phyloP scores from a whole-genome alignment of 2,113 vertebrate species.

The Spea multiplicata region DNA sequence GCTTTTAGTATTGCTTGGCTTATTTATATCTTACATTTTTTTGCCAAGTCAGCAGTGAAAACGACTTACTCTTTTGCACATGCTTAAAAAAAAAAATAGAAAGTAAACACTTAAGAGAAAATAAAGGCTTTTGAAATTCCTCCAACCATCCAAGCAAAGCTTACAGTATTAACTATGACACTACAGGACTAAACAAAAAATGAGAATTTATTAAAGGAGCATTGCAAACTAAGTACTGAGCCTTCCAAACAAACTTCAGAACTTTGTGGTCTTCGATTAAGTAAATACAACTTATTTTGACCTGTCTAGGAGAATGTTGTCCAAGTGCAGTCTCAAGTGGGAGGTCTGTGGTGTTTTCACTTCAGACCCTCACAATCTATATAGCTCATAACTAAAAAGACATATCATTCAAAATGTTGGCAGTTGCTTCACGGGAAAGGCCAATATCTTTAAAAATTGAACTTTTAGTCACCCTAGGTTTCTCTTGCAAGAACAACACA shows the following conservation, averaged over 20 bases:
- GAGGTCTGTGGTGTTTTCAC: constrained; percentile 51
- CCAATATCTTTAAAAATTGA: constrained; percentile 52
- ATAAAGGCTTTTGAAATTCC: constrained; percentile 52
- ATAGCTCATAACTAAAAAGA: constrained; percentile 51
- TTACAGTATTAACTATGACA: constrained; percentile 20
- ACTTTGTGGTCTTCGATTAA: constrained; percentile 27
- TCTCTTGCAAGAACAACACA: constrained; percentile 13
- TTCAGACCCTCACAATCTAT: constrained; percentile 52
- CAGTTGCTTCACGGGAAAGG: constrained; percentile 41
- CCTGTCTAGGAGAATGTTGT: constrained; percentile 34
- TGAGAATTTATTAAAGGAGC: constrained; percentile 24
- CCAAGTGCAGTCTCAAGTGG: constrained; percentile 37
- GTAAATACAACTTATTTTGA: constrained; percentile 33
- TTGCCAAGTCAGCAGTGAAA: constrained; percentile 51
- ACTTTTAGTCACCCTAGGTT: constrained; percentile 54
- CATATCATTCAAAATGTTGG: constrained; percentile 48
- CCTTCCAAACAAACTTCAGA: constrained; percentile 9
- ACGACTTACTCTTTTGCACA: constrained; percentile 51
- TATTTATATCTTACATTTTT: constrained; percentile 51
- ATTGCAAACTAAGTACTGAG: neutral
- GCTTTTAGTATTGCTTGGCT: constrained; percentile 50
- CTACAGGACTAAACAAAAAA: constrained; percentile 16
- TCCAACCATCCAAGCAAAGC: constrained; percentile 27
- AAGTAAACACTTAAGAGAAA: constrained; percentile 53
- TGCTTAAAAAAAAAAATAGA: constrained; percentile 55